phyloP scores from a whole-genome alignment of 2,797 vertebrate species.

The Pangasius macronema region DNA sequence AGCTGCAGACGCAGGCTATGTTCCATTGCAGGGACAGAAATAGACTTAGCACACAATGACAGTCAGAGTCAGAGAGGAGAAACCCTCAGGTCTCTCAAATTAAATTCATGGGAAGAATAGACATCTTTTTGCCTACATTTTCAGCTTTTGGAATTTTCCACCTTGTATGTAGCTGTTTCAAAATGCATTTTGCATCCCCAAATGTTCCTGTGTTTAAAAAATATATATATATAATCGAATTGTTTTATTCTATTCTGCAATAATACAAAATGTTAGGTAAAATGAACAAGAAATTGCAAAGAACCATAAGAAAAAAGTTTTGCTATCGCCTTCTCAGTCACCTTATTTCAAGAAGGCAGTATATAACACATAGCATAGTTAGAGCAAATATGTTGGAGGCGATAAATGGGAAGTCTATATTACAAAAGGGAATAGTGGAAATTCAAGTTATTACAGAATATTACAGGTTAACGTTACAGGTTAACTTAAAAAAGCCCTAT shows the following conservation, averaged over 20 bases:
- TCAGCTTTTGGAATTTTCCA: not conserved
- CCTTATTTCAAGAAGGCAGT: not conserved
- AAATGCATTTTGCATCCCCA: not conserved
- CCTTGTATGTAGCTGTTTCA: not conserved
- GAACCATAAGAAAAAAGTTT: not conserved
- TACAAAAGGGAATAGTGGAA: not conserved
- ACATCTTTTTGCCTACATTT: not conserved
- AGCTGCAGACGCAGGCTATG: constrained; percentile 68
- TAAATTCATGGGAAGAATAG: not conserved
- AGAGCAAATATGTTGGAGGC: not conserved
- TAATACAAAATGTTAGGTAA: not conserved
- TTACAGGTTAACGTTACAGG: not conserved
- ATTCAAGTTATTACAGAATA: not conserved
- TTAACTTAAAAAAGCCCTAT: not conserved
- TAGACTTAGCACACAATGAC: constrained; percentile 63
- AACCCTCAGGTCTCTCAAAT: constrained; percentile 31
- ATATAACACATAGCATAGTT: not conserved
- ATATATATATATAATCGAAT: not conserved
- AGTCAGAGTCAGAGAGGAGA: constrained; percentile 44
- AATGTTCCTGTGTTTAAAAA: not conserved
- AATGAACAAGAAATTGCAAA: not conserved
- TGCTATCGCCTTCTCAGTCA: not conserved
- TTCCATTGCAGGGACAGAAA: constrained; percentile 67
- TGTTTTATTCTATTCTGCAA: not conserved
- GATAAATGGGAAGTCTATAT: no score